These are phyloP conservation scores for Picathartes gymnocephalus DNA, from an alignment of 2,113 vertebrate species.

Conservation along the genomic window DNA sequence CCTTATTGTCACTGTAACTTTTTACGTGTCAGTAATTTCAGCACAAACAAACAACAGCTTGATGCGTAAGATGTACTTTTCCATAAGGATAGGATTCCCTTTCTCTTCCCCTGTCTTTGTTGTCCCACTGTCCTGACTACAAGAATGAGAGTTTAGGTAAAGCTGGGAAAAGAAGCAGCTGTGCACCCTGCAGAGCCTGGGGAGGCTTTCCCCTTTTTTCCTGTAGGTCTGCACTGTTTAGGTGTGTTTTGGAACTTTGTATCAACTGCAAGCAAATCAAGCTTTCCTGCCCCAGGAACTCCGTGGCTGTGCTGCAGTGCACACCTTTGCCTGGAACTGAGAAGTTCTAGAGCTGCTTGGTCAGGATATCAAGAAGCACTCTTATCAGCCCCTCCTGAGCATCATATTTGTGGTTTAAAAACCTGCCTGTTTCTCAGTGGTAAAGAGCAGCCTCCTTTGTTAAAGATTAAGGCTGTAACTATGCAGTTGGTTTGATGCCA, in stretches of 20 bases:
- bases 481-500: not conserved
- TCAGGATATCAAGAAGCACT: not conserved
- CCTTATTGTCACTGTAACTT: not conserved
- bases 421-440: not conserved
- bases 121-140: not conserved
- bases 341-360: not conserved
- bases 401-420: not conserved
- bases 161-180: not conserved
- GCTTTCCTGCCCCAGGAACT: not conserved
- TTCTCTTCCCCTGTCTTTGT: not conserved
- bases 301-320: not conserved
- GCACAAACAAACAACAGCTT: not conserved
- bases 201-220: not conserved
- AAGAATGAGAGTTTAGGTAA: not conserved
- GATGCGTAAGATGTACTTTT: rapidly evolving
- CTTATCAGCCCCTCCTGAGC: not conserved
- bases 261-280: not conserved
- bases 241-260: not conserved
- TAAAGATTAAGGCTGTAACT: not conserved
- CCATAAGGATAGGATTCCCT: not conserved
- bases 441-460: not conserved
- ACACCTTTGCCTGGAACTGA: not conserved
- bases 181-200: not conserved
- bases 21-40: not conserved
- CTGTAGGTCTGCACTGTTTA: rapidly evolving